Conservation (phyloP, 2,888 invertebrate genomes). For the Acleris cristana region DNA sequence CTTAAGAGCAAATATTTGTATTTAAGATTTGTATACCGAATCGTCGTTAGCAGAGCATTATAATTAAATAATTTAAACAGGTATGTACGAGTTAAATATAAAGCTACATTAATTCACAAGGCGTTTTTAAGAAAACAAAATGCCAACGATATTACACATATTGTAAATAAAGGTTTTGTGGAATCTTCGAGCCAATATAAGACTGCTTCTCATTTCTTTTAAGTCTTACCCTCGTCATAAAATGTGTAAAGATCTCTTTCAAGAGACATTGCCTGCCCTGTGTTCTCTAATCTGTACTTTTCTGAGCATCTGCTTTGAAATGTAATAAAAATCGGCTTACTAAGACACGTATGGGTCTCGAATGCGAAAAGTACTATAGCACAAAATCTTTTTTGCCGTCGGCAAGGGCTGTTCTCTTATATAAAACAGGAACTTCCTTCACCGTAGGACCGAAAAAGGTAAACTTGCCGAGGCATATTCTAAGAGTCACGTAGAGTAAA, state of each 20-base stretch:
- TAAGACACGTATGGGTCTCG: conserved; percentile 62
- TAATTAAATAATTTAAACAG: too few species aligned
- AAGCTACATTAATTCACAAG: too few species aligned
- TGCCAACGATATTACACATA: not conserved
- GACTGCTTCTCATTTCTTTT: conserved; percentile 43
- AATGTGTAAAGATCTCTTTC: conserved; percentile 47
- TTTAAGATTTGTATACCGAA: too few species aligned
- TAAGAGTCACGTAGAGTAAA: conserved; percentile 63
- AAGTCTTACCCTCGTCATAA: conserved; percentile 37
- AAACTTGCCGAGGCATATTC: conserved; percentile 57
- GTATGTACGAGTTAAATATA: too few species aligned
- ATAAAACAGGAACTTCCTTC: conserved; percentile 47
- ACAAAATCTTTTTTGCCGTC: conserved; percentile 46
- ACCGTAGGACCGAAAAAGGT: conserved; percentile 53
- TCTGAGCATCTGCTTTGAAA: conserved; percentile 68
- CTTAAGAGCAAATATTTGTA: too few species aligned
- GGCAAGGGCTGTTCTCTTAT: conserved; percentile 7
- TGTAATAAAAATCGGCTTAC: conserved; percentile 80
- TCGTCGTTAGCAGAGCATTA: too few species aligned
- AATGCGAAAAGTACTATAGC: conserved; percentile 59
- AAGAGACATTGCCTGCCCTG: conserved; percentile 59
- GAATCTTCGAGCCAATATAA: conserved; percentile 4
- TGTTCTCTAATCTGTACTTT: conserved; percentile 68
- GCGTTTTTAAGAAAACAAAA: too few species aligned
- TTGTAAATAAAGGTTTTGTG: conserved; percentile 6